Base-by-base conservation (phyloP, 2,888 invertebrate genomes). In the Macropis europaea region DNA sequence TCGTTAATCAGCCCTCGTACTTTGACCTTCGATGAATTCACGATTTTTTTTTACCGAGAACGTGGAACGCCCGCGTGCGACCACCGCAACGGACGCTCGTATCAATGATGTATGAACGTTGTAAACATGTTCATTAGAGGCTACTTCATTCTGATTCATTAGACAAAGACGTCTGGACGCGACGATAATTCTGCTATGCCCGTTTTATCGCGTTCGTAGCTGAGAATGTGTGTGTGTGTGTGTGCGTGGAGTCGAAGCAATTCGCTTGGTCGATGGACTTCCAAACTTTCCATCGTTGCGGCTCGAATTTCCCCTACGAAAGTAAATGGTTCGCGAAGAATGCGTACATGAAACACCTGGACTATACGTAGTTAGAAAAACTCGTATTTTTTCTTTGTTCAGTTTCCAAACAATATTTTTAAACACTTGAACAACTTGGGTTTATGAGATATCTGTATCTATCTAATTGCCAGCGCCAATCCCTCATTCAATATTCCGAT, bases 1-100 rank as follows among this genome's bases (percentile, higher is more conserved):
- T 59, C 36, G 53, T 68, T 45, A 47, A 74, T 72, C 50, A 52
- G 7, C 11, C 19, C 34, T 60, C 13, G 47, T 19, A 26, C 32
- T 30, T 34, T 9, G 60, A 60, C 59, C 73, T 62, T 68, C 52
- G 34, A 3, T 45, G 19, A 19, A 34, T 42, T 50, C 47, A 43
- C 56, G 43, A 45, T 32, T 48, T 54, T 5, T 40, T 61, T 40
- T 59, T 22, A 5, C 42, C 47, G 38, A 52, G 19, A 42, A 52
- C 22, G 24, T 28, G 22, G 5, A 40, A 50, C 28, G 32, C 7
- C 34, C 15, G 6, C 4, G 50, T 1, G 26, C 15, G 11, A 26
- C 38, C 28, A n/a, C n/a, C n/a, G n/a, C n/a, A 13, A 24, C 13
- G 11, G 32, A 45, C 47, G 32, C 15, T 64, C 52, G 32, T 1